Base-by-base conservation (phyloP, 2,888 invertebrate genomes). In the Lochmaea crataegi region DNA sequence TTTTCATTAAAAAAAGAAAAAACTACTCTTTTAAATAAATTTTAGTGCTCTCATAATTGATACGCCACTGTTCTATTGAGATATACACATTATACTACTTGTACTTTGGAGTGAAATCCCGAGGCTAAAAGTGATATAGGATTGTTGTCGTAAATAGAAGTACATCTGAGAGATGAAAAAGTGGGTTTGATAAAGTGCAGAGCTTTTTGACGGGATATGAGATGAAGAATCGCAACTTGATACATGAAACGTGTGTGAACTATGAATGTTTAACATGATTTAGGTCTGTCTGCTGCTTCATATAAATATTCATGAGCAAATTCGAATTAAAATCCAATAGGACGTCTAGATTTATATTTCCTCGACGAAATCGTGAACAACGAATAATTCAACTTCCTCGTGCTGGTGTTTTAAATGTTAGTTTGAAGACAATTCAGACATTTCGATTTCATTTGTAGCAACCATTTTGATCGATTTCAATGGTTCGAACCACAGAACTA, bases 131-230 rank as follows among this genome's bases (percentile, higher is more conserved):
- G 60, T 60, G 41, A 60, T 60, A 38, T 60, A 41, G 41, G 6
- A 60, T 60, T 60, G 60, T 60, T 60, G 60, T 60, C 38, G 32
- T 16, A 41, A 60, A 26, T 60, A 38, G 38, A 60, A 60, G 60
- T 60, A 60, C 38, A 60, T 60, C 60, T 60, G n/a, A 38, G 56
- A 56, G 56, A 56, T 18, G 38, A 26, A 12, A 38, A 38, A 32
- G 32, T 11, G 38, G 32, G 60, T 41, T 38, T 60, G 60, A 60
- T 60, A 60, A 60, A 60, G 38, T 32, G 60, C 32, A 38, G 32
- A 60, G 60, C 60, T 60, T 60, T 41, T 26, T 38, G n/a, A 41
- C 16, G n/a, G 16, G 60, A 60, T 2, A 14, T 7, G 60, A 14
- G 60, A 60, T 32, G 32, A 32, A 60, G 60, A 18, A 60, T 32